Conservation (phyloP, 2,797 vertebrate species). For the Rhinella marina region DNA sequence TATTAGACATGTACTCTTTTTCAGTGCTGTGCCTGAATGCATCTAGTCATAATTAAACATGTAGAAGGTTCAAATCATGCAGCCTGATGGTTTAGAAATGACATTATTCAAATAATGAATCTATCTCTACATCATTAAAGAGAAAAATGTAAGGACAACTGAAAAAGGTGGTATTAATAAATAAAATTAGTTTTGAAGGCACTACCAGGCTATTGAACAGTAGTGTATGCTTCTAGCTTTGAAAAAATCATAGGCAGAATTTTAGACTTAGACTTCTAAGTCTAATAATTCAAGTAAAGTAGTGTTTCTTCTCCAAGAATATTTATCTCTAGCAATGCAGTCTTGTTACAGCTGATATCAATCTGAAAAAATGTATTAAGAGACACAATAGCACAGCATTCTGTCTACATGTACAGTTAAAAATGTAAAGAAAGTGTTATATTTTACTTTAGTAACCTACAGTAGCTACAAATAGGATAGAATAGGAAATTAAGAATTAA, state of each 20-base stretch:
- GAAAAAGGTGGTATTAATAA: conserved; percentile 52
- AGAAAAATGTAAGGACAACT: conserved; percentile 50
- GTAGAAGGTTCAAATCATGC: conserved; percentile 9
- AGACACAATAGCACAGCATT: not conserved
- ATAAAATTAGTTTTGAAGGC: conserved; percentile 63
- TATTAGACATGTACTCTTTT: not conserved
- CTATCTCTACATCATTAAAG: conserved; percentile 58
- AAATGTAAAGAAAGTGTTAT: not conserved
- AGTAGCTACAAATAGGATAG: too few species aligned
- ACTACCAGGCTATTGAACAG: conserved; percentile 47
- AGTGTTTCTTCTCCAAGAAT: not conserved
- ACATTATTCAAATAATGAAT: conserved; percentile 54
- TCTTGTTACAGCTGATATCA: not conserved
- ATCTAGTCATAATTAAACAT: conserved; percentile 20
- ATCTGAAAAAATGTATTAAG: not conserved
- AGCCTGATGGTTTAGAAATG: conserved; percentile 11
- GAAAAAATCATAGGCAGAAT: conserved; percentile 59
- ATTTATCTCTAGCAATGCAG: not conserved
- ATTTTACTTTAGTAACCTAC: not conserved
- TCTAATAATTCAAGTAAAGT: conserved; percentile 59
- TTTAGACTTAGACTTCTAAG: conserved; percentile 60
- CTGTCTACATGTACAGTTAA: not conserved
- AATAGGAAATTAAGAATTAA: too few species aligned
- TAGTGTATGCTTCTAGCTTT: conserved; percentile 40
- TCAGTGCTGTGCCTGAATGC: not conserved